phyloP scores from a whole-genome alignment of 2,797 vertebrate genomes.

The Heterohyrax brucei region DNA sequence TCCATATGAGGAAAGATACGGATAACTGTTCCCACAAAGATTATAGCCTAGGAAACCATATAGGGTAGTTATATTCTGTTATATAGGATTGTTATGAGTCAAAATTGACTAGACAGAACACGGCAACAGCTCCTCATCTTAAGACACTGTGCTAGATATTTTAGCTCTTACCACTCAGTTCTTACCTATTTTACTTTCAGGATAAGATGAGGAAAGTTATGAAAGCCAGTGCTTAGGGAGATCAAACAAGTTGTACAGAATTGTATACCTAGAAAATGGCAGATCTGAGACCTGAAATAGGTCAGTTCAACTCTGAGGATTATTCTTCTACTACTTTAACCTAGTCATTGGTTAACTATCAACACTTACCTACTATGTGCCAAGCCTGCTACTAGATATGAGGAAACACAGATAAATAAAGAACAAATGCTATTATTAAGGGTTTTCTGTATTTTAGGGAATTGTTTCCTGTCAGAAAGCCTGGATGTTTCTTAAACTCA shows the following conservation, averaged over 20 bases:
- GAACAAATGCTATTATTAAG: not conserved
- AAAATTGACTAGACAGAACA: not conserved
- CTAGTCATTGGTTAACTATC: not conserved
- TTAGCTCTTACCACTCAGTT: not conserved
- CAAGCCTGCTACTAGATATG: not conserved
- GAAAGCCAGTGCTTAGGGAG: not conserved
- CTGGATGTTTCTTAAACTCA: not conserved
- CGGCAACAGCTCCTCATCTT: not conserved
- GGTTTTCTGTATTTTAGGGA: constrained; percentile 38
- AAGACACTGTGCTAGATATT: not conserved
- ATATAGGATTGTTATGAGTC: not conserved
- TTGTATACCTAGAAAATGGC: not conserved
- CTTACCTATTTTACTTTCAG: constrained; percentile 18
- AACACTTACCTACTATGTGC: not conserved
- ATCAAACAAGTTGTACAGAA: not conserved
- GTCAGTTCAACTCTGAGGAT: not conserved
- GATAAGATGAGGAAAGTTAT: not conserved
- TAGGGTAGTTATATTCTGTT: not conserved
- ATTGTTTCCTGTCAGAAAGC: not conserved
- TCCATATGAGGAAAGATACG: too few species aligned
- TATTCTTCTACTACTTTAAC: not conserved
- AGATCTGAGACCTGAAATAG: not conserved
- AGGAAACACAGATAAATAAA: not conserved
- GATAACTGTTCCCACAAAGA: not conserved
- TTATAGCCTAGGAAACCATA: not conserved